Evolutionary conservation across 2,113 vertebrate species (phyloP), one percentile per base, ranked within the genome.

Genomic region (Haemorhous mexicanus): DNA sequence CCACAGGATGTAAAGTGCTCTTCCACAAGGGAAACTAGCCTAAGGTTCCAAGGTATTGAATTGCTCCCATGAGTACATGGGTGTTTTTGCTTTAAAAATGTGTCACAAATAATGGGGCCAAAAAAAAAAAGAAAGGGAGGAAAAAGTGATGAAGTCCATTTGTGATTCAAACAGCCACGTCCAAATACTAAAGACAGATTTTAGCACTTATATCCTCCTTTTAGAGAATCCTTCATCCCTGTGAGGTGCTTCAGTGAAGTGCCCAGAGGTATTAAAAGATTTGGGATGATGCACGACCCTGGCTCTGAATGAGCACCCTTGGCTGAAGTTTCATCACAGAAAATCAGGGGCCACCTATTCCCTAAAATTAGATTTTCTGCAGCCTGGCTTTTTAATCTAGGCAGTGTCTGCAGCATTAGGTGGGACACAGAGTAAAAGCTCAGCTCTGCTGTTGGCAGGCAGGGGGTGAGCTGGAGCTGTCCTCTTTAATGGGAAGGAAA

Each of bases 281-380:
- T 67, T 50, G 41, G 66, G 62, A 94, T 78, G 75, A 77, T 55
- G 72, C 64, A 74, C 16, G 14, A 87, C 47, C 47, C 46, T 50
- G 26, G 35, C 24, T 73, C 23, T 0, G 3, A 67, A 79, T 39
- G 62, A 91, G 27, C 23, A 39, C 50, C 43, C 23, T 27, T 18
- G 35, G 32, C 35, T 90, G 75, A 88, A 90, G 87, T 93, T 82
- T 80, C 66, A 91, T 74, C 87, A 84, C 14, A 53, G 72, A 93
- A 87, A 90, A 84, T 50, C 44, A 83, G 83, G 44, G 93, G 26
- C 32, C 10, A 41, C 80, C 59, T 79, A 35, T 35, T 80, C 23
- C 32, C 49, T 62, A 23, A 94, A 93, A 80, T 52, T 13, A 70
- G 59, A 62, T 92, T 90, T 90, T 87, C 26, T 81, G 17, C 66